Evolutionary conservation across 2,797 vertebrate species (phyloP), one percentile per base, ranked within the genome.

Genomic region (Xenops minutus): DNA sequence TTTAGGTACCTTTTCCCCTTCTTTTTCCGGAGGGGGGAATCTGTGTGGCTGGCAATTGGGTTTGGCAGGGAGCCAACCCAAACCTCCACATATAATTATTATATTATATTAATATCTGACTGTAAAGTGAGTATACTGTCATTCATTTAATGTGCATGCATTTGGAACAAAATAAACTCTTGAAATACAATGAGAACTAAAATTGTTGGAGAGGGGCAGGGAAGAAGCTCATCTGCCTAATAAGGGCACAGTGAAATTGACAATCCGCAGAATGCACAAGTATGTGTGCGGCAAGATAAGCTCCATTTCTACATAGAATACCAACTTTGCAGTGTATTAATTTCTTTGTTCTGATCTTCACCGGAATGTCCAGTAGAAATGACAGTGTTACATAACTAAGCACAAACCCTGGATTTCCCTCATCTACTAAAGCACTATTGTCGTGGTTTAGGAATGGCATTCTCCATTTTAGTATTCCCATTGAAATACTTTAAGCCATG

Each of bases 121-220:
- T 81, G 51, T 77, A 91, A 84, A 94, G 12, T 51, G 27, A 90
- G 23, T 56, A 56, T 81, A 72, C n/a, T 44, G 15, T 0, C 10
- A 58, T 82, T 92, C 67, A 61, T 22, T 71, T 54, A 81, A 80
- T 52, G 32, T 52, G 19, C 12, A 51, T 75, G 32, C 56, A 56
- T 58, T 75, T 79, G 82, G 26, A 95, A 62, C 26, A 86, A 30
- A 30, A 71, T 9, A 91, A 84, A 81, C 54, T 75, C 62, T 74
- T 75, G 12, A 78, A 92, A 86, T 77, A 85, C 24, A 79, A 52
- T 26, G 8, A 92, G 11, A 20, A 54, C 19, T 13, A 74, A 51
- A 75, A 52, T 30, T 52, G n/a, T 46, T 39, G 52, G 23, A 7
- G 37, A 17, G 51, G 29, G 51, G 27, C 29, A 52, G 51, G 51